Conservation (phyloP, 2,888 invertebrate species). For the Sarcophaga subvicina region DNA sequence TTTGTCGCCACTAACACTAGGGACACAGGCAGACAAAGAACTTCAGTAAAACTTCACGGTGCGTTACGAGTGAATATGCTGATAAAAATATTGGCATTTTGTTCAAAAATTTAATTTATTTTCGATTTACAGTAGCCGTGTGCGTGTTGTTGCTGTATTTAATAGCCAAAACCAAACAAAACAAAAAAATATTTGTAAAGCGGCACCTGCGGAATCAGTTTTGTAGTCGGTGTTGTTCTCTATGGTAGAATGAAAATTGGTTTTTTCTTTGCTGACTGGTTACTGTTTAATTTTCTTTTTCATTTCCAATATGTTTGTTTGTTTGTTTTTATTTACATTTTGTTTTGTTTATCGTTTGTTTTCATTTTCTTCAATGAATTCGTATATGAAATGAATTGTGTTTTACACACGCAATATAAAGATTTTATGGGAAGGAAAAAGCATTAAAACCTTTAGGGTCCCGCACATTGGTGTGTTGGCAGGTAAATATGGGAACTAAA, state of each 20-base stretch:
- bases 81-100: slow-evolving; percentile 45
- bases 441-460: neutral
- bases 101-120: slow-evolving; percentile 53
- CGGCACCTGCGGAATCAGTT: slow-evolving; percentile 34
- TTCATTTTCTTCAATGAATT: neutral
- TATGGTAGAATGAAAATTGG: neutral
- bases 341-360: neutral
- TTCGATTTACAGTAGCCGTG: slow-evolving; percentile 40
- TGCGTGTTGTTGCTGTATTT: neutral
- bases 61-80: slow-evolving; percentile 27
- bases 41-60: neutral
- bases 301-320: neutral
- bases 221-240: neutral
- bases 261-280: neutral
- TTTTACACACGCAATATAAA: slow-evolving; percentile 48
- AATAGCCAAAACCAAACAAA: neutral
- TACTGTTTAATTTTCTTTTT: neutral
- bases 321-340: neutral
- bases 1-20: too few species aligned
- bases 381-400: neutral
- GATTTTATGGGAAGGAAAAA: slow-evolving; percentile 21
- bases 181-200: slow-evolving; percentile 7
- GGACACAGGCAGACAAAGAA: neutral
- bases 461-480: neutral
- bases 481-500: neutral